Percentiles rank a stretch among this genome's conserved stretches.
These are phyloP conservation scores for Erebia palarica DNA, from an alignment of 2,888 invertebrate species.

Conservation along the genomic window DNA sequence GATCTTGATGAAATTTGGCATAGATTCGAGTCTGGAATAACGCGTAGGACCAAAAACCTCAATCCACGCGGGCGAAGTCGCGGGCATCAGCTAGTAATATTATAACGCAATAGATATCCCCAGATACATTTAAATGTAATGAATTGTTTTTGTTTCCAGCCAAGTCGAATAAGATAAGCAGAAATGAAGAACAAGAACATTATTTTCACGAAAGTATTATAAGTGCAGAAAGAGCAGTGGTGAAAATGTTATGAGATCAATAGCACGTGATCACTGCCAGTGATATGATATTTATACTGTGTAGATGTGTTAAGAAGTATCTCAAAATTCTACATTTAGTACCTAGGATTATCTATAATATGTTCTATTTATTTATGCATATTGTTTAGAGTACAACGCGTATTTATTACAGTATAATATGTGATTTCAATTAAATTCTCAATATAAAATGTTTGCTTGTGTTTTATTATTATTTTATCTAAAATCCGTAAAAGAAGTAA, in stretches of 20 bases:
- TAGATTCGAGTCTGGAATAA: too few species aligned
- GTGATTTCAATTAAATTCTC: conserved; percentile 17
- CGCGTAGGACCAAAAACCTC: too few species aligned
- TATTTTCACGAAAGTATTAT: conserved; percentile 62
- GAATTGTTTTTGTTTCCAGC: conserved; percentile 55
- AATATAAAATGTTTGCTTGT: neutral
- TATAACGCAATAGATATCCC: too few species aligned
- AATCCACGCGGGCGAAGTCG: too few species aligned
- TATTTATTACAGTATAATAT: conserved; percentile 16
- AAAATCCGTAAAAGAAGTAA: neutral
- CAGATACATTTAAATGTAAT: neutral
- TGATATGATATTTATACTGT: conserved; percentile 51
- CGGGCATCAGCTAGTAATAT: too few species aligned
- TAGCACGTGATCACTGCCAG: conserved; percentile 41
- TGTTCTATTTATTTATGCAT: conserved; percentile 66
- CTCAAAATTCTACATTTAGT: conserved; percentile 66
- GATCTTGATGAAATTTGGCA: too few species aligned
- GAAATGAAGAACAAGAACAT: conserved; percentile 45
- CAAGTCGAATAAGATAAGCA: conserved; percentile 62
- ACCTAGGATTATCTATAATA: conserved; percentile 49
- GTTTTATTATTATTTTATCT: conserved; percentile 1
- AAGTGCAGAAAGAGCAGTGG: conserved; percentile 58
- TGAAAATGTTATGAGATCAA: conserved; percentile 41
- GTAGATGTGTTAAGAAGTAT: conserved; percentile 57
- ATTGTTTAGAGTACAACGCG: conserved; percentile 24